Percentiles rank a stretch among this genome's conserved stretches.
Evolutionary conservation across 2,113 vertebrate genomes (phyloP).

Genomic region (Cricetomys ansorgei): DNA sequence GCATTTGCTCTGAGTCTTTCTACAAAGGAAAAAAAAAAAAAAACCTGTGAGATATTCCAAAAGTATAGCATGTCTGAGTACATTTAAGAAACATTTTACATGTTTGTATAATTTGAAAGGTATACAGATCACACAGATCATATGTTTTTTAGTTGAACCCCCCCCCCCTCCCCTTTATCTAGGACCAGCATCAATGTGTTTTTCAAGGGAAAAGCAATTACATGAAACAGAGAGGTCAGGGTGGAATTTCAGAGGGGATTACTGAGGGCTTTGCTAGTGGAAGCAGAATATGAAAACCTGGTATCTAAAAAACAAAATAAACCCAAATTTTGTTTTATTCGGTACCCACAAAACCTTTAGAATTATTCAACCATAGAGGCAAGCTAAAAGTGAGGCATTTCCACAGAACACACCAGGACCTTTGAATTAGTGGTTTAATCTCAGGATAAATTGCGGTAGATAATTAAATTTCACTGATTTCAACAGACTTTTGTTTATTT

Average conservation of each 20-base stretch:
- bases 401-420: background rate
- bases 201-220: background rate
- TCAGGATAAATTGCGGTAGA: conserved; percentile 29
- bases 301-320: background rate
- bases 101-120: background rate
- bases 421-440: conserved; percentile 7
- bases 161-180: background rate
- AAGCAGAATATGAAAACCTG: background rate
- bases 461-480: conserved; percentile 41
- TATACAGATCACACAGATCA: background rate
- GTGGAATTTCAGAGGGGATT: background rate
- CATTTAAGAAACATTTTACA: background rate
- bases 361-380: background rate
- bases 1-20: background rate
- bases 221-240: background rate
- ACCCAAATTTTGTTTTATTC: background rate
- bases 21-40: background rate
- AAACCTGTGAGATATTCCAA: background rate
- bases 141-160: background rate
- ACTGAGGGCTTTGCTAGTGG: background rate
- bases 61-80: background rate
- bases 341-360: background rate
- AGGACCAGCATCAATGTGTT: background rate
- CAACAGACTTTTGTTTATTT: background rate
- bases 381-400: background rate